These are phyloP conservation scores for Hypotaenidia philippensis DNA, from an alignment of 2,797 vertebrate genomes.

Conservation along the genomic window DNA sequence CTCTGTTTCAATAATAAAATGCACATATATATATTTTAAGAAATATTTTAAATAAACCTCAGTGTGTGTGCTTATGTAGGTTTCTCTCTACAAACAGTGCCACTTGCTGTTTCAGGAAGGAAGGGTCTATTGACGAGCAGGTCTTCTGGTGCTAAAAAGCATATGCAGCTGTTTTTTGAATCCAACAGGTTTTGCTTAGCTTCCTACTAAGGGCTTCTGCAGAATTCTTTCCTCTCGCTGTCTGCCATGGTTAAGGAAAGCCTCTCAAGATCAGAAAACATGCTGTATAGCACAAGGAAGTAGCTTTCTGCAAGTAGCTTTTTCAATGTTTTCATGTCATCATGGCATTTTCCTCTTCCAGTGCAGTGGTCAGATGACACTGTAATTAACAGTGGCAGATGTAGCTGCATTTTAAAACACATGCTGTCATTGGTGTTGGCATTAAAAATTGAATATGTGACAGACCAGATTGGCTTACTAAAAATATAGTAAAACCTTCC, in stretches of 20 bases:
- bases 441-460: constrained; percentile 53
- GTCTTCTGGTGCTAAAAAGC: not conserved
- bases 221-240: not conserved
- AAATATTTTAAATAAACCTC: not conserved
- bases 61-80: fast-evolving
- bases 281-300: not conserved
- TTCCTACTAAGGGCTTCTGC: not conserved
- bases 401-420: constrained; percentile 47
- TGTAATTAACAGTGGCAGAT: constrained; percentile 58
- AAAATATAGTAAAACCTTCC: constrained; percentile 25
- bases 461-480: constrained; percentile 29
- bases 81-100: not conserved
- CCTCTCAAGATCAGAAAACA: not conserved
- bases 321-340: not conserved
- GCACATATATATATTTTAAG: not conserved
- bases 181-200: not conserved
- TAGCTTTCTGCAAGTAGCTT: not conserved
- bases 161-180: not conserved
- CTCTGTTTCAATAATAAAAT: not conserved
- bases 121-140: not conserved
- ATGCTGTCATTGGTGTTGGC: not conserved
- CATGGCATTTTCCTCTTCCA: constrained; percentile 2
- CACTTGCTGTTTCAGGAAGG: not conserved
- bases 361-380: not conserved
- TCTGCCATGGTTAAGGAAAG: not conserved